Base-by-base conservation (phyloP, 2,888 invertebrate species). In the Drosophila melanosoma region DNA sequence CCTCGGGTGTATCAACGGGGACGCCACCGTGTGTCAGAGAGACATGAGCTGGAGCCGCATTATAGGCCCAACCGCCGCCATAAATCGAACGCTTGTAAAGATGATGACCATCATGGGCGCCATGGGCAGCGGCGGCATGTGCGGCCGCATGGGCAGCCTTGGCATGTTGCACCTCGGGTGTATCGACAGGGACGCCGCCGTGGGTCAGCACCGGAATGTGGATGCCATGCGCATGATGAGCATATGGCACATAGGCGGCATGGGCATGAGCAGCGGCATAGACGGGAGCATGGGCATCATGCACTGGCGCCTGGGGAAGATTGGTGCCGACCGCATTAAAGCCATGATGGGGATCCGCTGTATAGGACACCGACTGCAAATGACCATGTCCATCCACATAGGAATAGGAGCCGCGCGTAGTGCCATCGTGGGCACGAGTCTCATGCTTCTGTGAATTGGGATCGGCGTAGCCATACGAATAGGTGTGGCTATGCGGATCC, bases 371-470 rank as follows among this genome's bases (percentile, higher is more conserved):
- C 40, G 95, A 95, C 90, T 96, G 96, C 12, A 95, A 91, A 65
- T 95, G 93, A 3, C 95, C 95, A 87, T 95, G 94, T 20, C 95
- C 95, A 90, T 96, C 96, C 65, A 96, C 94, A 90, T 96, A 96
- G 45, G 95, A 95, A 90, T 96, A 96, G 51, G 95, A 95, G 56
- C 96, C 96, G 69, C 94, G 94, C 6, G 95, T 95, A 20, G 95
- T 94, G 17, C 95, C 95, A 85, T 95, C 95, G 66, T 94, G 93
- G 6, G 94, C 93, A 69, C 94, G 94, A 0, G 94, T 93, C 91
- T 96, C 96, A 33, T 94, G 94, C 90, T 95, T 95, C 76, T 95
- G 94, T 80, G 95, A 95, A 58, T 95, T 94, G 65, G 95, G 95
- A 77, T 95, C 95, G 17, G 94, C 92, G 91, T 96, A 96, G 33